Conservation (phyloP, 1,140 invertebrate species). For the Diachasmimorpha longicaudata region DNA sequence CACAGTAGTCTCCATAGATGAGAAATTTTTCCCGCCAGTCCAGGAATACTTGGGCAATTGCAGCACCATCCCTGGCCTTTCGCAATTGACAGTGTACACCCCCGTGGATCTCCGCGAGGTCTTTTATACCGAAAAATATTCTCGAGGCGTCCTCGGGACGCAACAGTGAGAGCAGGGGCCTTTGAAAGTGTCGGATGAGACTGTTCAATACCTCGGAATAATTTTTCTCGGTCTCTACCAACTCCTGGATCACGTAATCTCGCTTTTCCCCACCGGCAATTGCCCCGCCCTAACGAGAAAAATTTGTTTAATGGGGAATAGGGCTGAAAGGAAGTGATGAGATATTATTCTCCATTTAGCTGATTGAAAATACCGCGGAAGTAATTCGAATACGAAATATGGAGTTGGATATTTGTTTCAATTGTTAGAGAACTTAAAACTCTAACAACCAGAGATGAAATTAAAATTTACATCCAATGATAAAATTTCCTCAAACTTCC, state of each 20-base stretch:
- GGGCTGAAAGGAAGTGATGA: background rate
- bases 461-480: too few relatives aligned
- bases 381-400: too few relatives aligned
- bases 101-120: conserved; percentile 85
- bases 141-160: conserved; percentile 75
- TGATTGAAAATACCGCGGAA: too few relatives aligned
- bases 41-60: conserved; percentile 76
- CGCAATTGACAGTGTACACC: conserved; percentile 81
- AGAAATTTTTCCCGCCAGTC: conserved; percentile 89
- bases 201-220: conserved; percentile 94
- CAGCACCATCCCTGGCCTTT: conserved; percentile 67
- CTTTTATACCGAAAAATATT: conserved; percentile 91
- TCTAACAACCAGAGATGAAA: too few relatives aligned
- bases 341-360: background rate
- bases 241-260: conserved; percentile 94
- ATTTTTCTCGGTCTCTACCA: conserved; percentile 96
- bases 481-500: too few relatives aligned
- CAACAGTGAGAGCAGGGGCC: conserved; percentile 75
- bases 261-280: conserved; percentile 79
- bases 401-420: too few relatives aligned
- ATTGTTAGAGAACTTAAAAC: too few relatives aligned
- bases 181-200: conserved; percentile 82
- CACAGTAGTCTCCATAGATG: conserved; percentile 95
- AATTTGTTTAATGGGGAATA: background rate
- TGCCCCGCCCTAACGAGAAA: conserved; percentile 34